Evolutionary conservation across 2,113 vertebrate genomes (phyloP).

Genomic region (Vulpes lagopus): DNA sequence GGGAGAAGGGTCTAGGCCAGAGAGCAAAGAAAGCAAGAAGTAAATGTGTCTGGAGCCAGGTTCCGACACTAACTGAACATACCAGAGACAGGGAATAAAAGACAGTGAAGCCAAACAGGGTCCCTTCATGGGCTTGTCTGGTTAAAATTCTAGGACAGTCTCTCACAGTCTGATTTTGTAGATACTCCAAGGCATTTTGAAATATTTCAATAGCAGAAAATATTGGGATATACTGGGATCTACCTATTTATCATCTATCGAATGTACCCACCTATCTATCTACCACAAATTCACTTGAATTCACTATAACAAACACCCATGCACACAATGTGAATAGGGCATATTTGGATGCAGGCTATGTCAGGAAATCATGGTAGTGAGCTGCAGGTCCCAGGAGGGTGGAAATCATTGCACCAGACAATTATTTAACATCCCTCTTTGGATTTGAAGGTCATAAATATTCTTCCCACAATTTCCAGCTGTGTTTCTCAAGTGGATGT

Average conservation of each 20-base stretch:
- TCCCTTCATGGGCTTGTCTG: not conserved
- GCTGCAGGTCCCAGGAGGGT: not conserved
- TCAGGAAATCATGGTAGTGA: not conserved
- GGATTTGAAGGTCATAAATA: slow-evolving; percentile 20
- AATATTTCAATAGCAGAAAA: not conserved
- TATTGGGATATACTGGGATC: not conserved
- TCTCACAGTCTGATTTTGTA: not conserved
- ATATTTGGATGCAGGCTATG: not conserved
- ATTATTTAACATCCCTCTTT: slow-evolving; percentile 16
- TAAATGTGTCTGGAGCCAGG: not conserved
- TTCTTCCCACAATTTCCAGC: slow-evolving; percentile 39
- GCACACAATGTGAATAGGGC: not conserved
- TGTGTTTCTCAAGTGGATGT: not conserved
- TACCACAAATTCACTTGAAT: not conserved
- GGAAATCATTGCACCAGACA: not conserved
- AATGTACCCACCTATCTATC: not conserved
- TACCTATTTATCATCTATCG: not conserved
- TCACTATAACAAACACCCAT: not conserved
- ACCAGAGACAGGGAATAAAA: not conserved
- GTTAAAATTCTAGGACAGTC: not conserved
- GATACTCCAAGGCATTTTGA: not conserved
- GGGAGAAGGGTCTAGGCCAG: not conserved
- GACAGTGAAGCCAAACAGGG: not conserved
- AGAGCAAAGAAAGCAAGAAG: not conserved
- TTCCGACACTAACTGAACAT: not conserved